A percentile compares a stretch with the other conserved stretches of the same genome.
Evolutionary conservation across 2,113 vertebrate species (phyloP).

Genomic region (Varanus salvator): DNA sequence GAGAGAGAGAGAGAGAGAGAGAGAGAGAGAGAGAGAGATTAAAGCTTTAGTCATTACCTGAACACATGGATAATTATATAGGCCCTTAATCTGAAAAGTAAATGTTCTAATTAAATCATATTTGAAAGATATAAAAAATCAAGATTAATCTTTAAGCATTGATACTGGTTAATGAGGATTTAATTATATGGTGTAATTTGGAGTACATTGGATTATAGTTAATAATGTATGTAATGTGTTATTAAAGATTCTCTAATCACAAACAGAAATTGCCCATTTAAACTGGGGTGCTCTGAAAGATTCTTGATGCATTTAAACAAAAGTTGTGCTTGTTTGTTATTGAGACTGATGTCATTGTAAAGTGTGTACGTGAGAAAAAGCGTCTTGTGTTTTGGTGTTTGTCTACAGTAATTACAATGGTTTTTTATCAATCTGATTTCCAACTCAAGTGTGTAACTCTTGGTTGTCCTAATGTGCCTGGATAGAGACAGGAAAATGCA

Average conservation of each 20-base stretch:
- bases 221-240: constrained; percentile 44
- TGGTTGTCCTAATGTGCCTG: neutral
- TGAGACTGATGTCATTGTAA: constrained; percentile 19
- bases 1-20: constrained; percentile 49
- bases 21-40: constrained; percentile 53
- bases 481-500: neutral
- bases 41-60: constrained; percentile 70
- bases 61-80: constrained; percentile 71
- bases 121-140: constrained; percentile 49
- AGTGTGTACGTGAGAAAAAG: constrained; percentile 17
- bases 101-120: constrained; percentile 55
- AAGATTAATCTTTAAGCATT: constrained; percentile 53
- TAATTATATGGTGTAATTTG: constrained; percentile 51
- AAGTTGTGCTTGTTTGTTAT: constrained; percentile 17
- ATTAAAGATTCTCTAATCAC: constrained; percentile 37
- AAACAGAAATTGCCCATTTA: accelerated
- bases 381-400: neutral
- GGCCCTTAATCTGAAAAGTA: constrained; percentile 66
- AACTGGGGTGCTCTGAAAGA: neutral
- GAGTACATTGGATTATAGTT: constrained; percentile 57
- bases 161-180: constrained; percentile 49
- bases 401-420: neutral
- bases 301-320: neutral
- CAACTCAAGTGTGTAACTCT: neutral
- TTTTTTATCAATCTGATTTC: neutral